These are phyloP conservation scores for Saccostrea cuccullata DNA, from an alignment of 1,140 invertebrate species.

Conservation along the genomic window DNA sequence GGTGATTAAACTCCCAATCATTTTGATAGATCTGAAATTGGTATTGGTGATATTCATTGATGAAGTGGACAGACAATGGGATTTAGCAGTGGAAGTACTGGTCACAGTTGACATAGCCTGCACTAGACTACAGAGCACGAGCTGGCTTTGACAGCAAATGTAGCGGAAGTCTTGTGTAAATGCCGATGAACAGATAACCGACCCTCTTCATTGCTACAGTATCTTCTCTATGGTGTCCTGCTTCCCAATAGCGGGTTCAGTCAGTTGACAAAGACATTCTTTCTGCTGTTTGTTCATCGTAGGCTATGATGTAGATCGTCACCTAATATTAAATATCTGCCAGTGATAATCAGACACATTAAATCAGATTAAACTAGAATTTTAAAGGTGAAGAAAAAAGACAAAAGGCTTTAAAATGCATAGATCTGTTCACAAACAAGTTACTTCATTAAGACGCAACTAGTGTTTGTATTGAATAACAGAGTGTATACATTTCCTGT, in stretches of 20 bases:
- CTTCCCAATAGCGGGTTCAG: slow-evolving; percentile 14
- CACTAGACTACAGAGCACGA: background rate
- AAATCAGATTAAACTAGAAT: slow-evolving; percentile 5
- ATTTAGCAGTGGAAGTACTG: background rate
- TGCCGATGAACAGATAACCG: slow-evolving; percentile 17
- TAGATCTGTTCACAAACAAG: slow-evolving; percentile 17
- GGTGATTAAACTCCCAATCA: slow-evolving; percentile 5
- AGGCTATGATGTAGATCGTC: slow-evolving; percentile 7
- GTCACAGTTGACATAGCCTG: background rate
- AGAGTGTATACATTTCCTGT: background rate
- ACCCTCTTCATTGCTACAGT: slow-evolving; percentile 22
- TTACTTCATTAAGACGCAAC: background rate
- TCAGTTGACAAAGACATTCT: background rate
- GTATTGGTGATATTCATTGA: background rate
- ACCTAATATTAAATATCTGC: slow-evolving; percentile 24
- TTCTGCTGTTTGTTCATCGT: background rate
- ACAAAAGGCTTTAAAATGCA: background rate
- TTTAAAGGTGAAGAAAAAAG: slow-evolving; percentile 19
- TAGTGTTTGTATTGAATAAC: background rate
- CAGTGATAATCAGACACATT: slow-evolving; percentile 26
- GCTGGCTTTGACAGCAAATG: slow-evolving; percentile 14
- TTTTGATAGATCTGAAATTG: background rate
- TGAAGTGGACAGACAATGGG: slow-evolving; percentile 2
- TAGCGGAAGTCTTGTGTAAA: slow-evolving; percentile 28
- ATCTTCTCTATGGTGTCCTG: slow-evolving; percentile 21